Evolutionary conservation across 2,797 vertebrate species (phyloP).

Genomic region (Argentina silus): DNA sequence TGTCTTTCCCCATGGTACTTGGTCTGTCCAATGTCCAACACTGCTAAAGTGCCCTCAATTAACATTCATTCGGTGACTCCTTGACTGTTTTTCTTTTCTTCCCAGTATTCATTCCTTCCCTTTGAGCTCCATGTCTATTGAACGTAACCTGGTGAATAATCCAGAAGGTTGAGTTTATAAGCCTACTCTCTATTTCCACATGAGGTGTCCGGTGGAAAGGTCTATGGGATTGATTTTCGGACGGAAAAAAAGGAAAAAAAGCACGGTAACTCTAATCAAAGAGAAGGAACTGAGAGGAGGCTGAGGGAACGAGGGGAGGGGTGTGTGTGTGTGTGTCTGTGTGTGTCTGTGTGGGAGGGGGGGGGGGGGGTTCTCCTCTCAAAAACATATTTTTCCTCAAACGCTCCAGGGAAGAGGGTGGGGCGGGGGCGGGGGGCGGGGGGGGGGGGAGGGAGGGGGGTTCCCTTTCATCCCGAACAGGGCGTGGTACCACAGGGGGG

Average conservation of each 20-base stretch:
- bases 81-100: no score
- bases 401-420: neutral
- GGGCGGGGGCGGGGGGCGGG: no score
- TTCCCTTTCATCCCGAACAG: slow-evolving; percentile 9
- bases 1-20: no score
- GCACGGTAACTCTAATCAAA: neutral
- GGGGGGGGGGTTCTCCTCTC: neutral
- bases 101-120: neutral
- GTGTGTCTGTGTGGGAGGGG: neutral
- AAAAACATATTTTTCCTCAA: slow-evolving; percentile 10
- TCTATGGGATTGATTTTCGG: neutral
- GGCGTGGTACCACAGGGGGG: neutral
- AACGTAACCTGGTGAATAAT: neutral
- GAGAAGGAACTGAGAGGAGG: neutral
- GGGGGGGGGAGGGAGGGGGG: neutral
- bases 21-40: no score
- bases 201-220: neutral
- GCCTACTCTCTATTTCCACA: neutral
- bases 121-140: neutral
- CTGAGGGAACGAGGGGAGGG: neutral
- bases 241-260: neutral
- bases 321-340: neutral
- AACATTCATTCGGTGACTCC: no score
- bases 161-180: neutral
- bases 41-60: no score